These are phyloP conservation scores for Cydia strobilella DNA, from an alignment of 1,140 invertebrate species.

Conservation along the genomic window DNA sequence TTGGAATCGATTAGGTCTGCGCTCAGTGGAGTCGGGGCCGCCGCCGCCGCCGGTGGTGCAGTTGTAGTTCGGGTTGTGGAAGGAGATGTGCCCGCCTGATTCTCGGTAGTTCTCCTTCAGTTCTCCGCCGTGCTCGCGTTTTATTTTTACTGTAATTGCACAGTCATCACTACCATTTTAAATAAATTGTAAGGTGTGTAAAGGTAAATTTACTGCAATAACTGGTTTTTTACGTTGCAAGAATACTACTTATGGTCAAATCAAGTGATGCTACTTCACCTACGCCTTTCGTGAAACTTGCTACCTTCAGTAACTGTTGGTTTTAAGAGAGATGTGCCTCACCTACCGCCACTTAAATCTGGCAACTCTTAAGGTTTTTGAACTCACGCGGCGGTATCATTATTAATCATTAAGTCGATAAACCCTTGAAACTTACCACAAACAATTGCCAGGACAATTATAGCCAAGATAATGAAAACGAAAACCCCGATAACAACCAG, in stretches of 20 bases:
- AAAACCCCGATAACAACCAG: constrained; percentile 37
- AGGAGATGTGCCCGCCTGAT: constrained; percentile 71
- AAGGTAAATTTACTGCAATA: no score
- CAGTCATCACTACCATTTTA: no score
- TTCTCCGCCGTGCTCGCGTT: constrained; percentile 48
- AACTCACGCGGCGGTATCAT: neutral
- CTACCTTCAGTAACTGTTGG: no score
- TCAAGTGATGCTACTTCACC: no score
- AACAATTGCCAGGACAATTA: constrained; percentile 44
- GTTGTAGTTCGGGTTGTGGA: constrained; percentile 78
- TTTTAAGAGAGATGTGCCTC: no score
- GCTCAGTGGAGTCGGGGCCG: constrained; percentile 47
- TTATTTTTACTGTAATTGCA: constrained; percentile 51
- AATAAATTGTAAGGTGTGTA: no score
- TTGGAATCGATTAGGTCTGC: constrained; percentile 67
- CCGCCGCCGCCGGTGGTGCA: constrained; percentile 53
- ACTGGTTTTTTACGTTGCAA: no score
- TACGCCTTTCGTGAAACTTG: no score
- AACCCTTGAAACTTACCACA: constrained; percentile 47
- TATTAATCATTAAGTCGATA: neutral
- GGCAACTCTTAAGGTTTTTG: no score
- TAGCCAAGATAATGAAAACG: constrained; percentile 43
- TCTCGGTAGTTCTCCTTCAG: constrained; percentile 69
- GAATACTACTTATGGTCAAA: no score
- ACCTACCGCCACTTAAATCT: no score